These are phyloP conservation scores for Anguilla japonica DNA, from an alignment of 2,113 vertebrate genomes.

Conservation along the genomic window DNA sequence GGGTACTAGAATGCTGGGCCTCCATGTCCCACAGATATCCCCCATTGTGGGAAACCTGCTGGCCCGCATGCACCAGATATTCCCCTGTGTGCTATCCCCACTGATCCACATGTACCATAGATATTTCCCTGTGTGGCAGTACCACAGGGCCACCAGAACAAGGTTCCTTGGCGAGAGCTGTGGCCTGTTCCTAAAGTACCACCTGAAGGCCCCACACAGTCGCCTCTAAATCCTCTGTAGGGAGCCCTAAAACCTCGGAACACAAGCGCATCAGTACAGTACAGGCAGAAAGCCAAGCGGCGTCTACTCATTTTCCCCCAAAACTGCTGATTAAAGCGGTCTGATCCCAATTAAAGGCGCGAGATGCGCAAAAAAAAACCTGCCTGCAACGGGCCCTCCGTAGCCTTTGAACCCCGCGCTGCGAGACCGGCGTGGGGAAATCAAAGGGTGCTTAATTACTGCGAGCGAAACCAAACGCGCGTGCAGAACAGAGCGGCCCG, in stretches of 20 bases:
- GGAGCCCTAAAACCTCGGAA: neutral
- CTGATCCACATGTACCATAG: neutral
- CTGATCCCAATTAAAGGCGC: neutral
- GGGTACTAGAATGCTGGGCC: neutral
- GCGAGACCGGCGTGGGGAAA: neutral
- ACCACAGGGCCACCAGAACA: neutral
- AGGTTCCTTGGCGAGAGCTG: neutral
- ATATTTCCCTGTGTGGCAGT: neutral
- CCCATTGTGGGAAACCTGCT: too few relatives aligned
- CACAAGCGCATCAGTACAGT: neutral
- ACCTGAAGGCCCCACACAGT: neutral
- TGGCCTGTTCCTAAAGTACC: neutral
- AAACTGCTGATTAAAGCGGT: neutral
- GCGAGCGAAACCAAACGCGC: neutral
- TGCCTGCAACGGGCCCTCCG: neutral
- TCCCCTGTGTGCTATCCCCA: neutral
- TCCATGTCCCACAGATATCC: neutral
- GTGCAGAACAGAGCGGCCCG: neutral
- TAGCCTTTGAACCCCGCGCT: neutral
- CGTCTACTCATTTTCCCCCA: neutral
- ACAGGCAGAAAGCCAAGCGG: neutral
- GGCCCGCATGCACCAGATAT: too few relatives aligned
- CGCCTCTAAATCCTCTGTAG: neutral
- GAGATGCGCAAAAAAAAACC: neutral
- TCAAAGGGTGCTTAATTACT: neutral